Evolutionary conservation across 1,140 invertebrate genomes (phyloP).

Genomic region (Drosophila novamexicana): DNA sequence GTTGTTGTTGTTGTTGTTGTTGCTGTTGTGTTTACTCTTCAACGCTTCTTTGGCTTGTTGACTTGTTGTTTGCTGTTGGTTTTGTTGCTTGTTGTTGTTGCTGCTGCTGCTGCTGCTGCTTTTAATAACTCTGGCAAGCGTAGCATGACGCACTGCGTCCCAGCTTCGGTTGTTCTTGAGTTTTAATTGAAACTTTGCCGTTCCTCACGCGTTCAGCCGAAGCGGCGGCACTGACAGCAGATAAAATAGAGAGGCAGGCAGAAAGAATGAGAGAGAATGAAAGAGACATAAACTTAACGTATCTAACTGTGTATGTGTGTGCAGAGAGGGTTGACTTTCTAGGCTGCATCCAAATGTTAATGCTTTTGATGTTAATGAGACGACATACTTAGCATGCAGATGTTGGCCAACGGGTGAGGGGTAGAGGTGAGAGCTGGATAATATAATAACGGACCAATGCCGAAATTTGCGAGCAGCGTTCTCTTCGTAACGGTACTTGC

Average conservation of each 20-base stretch:
- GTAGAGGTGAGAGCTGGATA: background rate
- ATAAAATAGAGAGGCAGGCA: constrained; percentile 16
- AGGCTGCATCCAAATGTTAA: constrained; percentile 38
- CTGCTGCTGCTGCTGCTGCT: constrained; percentile 34
- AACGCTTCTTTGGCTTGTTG: constrained; percentile 50
- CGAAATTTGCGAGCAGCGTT: background rate
- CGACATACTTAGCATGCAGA: constrained; percentile 13
- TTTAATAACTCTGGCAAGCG: constrained; percentile 59
- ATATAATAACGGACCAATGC: background rate
- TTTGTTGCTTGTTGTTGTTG: constrained; percentile 16
- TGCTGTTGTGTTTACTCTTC: constrained; percentile 50
- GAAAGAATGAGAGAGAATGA: background rate
- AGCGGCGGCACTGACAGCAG: constrained; percentile 20
- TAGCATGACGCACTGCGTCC: constrained; percentile 58
- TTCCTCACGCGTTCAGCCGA: constrained; percentile 56
- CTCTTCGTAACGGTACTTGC: background rate
- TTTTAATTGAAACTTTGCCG: constrained; percentile 69
- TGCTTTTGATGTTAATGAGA: constrained; percentile 47
- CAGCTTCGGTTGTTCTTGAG: constrained; percentile 46
- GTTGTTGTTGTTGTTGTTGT: constrained; percentile 32
- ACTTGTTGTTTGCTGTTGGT: constrained; percentile 43
- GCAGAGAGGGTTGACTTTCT: constrained; percentile 27
- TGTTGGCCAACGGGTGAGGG: background rate
- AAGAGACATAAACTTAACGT: background rate
- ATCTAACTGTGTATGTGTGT: constrained; percentile 21